Base-by-base conservation (phyloP, 2,888 invertebrate genomes). In the Pseudococcus jackbeardsleyi region DNA sequence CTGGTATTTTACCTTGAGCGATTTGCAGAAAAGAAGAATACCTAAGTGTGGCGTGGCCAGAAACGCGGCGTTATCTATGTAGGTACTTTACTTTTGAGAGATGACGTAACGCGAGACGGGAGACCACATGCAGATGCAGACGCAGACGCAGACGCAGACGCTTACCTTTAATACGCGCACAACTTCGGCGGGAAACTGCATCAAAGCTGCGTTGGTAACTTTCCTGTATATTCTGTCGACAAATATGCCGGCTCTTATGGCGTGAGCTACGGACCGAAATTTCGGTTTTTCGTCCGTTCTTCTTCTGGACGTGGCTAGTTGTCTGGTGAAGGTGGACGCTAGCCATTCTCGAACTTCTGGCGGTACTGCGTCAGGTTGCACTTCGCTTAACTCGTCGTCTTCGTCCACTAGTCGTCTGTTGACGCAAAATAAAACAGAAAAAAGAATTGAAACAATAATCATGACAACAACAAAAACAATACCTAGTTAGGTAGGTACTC, bases 321-420 rank as follows among this genome's bases (percentile, higher is more conserved):
- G 97, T 90, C 98, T 94, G 59, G 98, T 99, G 93, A 98, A 98
- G 82, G 98, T 98, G 89, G 98, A 96, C 89, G 98, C 98, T 92
- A 98, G 93, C 98, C 98, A 98, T 92, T 98, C 98, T 90, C 98
- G 94, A 77, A 98, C 98, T 92, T 98, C 98, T 89, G 96, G 97
- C 68, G 98, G 98, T 86, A 98, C 98, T 15, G 98, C 97, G 92
- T 98, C 98, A 88, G 98, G 98, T 91, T 98, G 97, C 88, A 98
- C 98, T 92, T 98, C 98, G 79, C 97, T 97, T 90, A 98, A 93
- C 92, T 98, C 98, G 92, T 98, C 98, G 92, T 98, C 98, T 92
- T 98, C 98, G 91, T 96, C 96, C 72, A 96, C 95, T 91, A 96
- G 92, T 90, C 96, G 94, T 93, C 96, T 96, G 93, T 33, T 94